These are phyloP conservation scores for Caenorhabditis brenneri DNA, from an alignment of 1,140 invertebrate species.

Conservation along the genomic window DNA sequence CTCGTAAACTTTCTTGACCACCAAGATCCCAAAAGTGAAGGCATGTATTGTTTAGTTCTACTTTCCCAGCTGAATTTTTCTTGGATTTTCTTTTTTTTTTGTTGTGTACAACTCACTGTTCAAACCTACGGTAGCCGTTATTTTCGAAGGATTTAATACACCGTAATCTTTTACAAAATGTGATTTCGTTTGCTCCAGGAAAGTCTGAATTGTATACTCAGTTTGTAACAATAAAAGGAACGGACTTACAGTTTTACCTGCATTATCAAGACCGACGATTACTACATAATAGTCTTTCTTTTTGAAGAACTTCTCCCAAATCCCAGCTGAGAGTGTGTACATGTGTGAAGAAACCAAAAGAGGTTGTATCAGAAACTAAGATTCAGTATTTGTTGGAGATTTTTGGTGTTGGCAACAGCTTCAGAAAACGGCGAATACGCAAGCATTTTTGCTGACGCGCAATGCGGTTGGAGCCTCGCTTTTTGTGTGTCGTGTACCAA, in stretches of 20 bases:
- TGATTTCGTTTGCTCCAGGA: constrained; percentile 94
- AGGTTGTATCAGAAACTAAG: no score
- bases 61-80: constrained; percentile 81
- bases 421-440: background rate
- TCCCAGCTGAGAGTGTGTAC: constrained; percentile 92
- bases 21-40: constrained; percentile 99
- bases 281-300: constrained; percentile 97
- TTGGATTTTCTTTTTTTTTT: constrained; percentile 32
- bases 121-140: constrained; percentile 95
- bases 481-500: background rate
- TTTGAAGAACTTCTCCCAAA: constrained; percentile 93
- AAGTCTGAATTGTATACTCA: constrained; percentile 79
- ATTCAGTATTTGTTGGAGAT: no score
- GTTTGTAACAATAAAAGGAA: constrained; percentile 20
- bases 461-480: background rate
- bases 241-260: constrained; percentile 89
- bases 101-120: constrained; percentile 77
- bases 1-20: constrained; percentile 95
- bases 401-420: background rate
- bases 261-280: constrained; percentile 95
- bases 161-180: constrained; percentile 89
- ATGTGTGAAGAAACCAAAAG: constrained; percentile 75
- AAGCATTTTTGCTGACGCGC: background rate
- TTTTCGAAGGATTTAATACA: constrained; percentile 89
- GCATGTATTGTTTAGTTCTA: constrained; percentile 85